A percentile compares a stretch with the other conserved stretches of the same genome.
phyloP scores from a whole-genome alignment of 2,797 vertebrate species.

The Trichosurus vulpecula region DNA sequence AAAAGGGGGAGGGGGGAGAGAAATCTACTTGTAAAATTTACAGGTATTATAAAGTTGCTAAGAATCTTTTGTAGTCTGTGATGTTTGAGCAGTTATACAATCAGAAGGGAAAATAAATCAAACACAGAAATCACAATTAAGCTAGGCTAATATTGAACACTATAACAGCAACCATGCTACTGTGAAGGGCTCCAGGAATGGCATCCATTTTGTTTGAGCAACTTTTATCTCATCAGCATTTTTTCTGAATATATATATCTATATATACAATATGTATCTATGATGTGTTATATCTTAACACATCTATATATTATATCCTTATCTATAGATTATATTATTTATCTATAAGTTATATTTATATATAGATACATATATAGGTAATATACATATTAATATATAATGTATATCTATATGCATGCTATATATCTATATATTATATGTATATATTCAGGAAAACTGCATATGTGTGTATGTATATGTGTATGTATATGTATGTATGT shows the following conservation, averaged over 20 bases:
- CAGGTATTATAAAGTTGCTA: conserved; percentile 1
- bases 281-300: neutral
- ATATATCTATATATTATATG: neutral
- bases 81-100: neutral
- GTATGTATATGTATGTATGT: too few relatives aligned
- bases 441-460: neutral
- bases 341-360: neutral
- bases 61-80: neutral
- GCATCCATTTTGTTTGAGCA: neutral
- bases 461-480: neutral
- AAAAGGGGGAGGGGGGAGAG: neutral
- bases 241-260: neutral
- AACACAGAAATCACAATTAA: conserved; percentile 17
- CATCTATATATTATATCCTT: neutral
- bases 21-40: neutral
- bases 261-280: neutral
- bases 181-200: neutral
- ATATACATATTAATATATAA: neutral
- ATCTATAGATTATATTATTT: too few relatives aligned
- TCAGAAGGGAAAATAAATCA: neutral
- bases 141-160: neutral
- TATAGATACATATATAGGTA: neutral
- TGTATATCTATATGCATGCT: neutral
- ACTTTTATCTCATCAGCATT: neutral
- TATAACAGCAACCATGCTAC: neutral